A percentile compares a stretch with the other conserved stretches of the same genome.
These are phyloP conservation scores for Eudemis profundana DNA, from an alignment of 2,888 invertebrate genomes.

Conservation along the genomic window DNA sequence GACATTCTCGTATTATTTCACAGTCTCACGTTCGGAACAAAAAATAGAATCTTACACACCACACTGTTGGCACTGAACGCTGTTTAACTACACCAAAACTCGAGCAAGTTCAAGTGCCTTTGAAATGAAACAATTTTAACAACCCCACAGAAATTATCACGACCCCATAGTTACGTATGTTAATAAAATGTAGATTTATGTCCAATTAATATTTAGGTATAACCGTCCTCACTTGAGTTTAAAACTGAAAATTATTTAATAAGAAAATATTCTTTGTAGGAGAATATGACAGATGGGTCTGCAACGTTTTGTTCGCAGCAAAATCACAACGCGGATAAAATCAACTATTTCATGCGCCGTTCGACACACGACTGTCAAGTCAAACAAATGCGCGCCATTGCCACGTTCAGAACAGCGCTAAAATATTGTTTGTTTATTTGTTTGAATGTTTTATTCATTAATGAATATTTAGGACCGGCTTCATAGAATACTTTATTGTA, in stretches of 20 bases:
- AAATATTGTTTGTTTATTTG: constrained; percentile 41
- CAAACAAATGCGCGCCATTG: constrained; percentile 59
- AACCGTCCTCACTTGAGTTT: no score
- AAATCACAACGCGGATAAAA: constrained; percentile 47
- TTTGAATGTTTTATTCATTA: constrained; percentile 9
- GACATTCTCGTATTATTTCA: constrained; percentile 69
- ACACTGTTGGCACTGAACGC: constrained; percentile 60
- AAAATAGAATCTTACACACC: constrained; percentile 65
- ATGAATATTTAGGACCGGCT: neutral
- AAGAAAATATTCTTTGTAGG: constrained; percentile 35
- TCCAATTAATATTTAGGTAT: no score
- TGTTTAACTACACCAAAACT: constrained; percentile 58
- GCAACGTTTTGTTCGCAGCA: constrained; percentile 46
- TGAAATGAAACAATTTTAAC: constrained; percentile 64
- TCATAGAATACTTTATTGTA: neutral
- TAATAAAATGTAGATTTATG: no score
- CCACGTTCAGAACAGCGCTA: constrained; percentile 63
- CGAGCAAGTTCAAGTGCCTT: constrained; percentile 60
- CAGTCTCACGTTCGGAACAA: constrained; percentile 59
- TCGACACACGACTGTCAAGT: constrained; percentile 67
- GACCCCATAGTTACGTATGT: constrained; percentile 58
- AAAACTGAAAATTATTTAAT: constrained; percentile 29
- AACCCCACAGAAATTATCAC: constrained; percentile 62
- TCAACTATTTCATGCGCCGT: constrained; percentile 65
- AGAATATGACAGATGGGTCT: constrained; percentile 50